Evolutionary conservation across 2,888 invertebrate species (phyloP), one percentile per base, ranked within the genome.

Genomic region (Eristalis intricaria): DNA sequence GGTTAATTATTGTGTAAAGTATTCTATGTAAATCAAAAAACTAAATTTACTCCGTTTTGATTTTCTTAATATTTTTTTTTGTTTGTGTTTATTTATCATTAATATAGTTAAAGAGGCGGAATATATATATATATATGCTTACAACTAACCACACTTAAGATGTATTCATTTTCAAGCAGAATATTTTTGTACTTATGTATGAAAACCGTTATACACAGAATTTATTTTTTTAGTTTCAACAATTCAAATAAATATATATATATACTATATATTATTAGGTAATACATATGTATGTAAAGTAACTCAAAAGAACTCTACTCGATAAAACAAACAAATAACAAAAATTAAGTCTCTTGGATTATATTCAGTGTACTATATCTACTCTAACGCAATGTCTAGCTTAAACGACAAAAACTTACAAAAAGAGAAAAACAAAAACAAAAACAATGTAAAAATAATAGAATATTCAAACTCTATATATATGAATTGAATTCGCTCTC

Each of bases 131-230:
- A 50, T 61, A 68, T 56, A 68, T 75, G 76, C 82, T 82, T 76
- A 82, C 26, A 60, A 50, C 74, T 63, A 80, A 60, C 23, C 60
- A 26, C 29, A 66, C 13, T 35, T 77, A 64, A 60, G 11, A 60
- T 60, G 60, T 64, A 56, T 71, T 87, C 64, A 70, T 78, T 83
- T 79, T 61, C 70, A 80, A 79, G 38, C 76, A 73, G 61, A 79
- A 87, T 87, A 80, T 80, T 84, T 87, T 87, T 87, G 87, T 87
- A 87, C 87, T 87, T 87, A 87, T 68, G 64, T 86, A 84, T 87
- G 73, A 79, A 79, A 71, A 38, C 50, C 38, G 63, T 70, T 69
- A 58, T 70, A 61, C 19, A 82, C 58, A 69, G 26, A 26, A 64
- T 81, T 65, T 82, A 69, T 82, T 82, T 82, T 74, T 71, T 78